Conservation (phyloP, 2,888 invertebrate genomes). For the Caradrina kadenii region DNA sequence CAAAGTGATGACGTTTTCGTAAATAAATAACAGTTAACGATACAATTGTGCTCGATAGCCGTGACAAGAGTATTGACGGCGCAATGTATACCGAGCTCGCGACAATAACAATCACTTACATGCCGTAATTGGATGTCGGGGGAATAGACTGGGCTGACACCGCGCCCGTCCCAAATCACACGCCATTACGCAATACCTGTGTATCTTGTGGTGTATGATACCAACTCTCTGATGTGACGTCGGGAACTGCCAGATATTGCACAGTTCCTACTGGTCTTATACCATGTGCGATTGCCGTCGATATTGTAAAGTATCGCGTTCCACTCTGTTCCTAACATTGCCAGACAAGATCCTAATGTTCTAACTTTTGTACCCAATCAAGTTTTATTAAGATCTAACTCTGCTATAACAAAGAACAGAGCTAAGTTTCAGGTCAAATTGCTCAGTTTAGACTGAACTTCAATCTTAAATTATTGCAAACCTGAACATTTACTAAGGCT, state of each 20-base stretch:
- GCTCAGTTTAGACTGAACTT: slow-evolving; percentile 27
- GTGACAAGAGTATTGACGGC: slow-evolving; percentile 35
- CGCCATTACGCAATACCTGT: slow-evolving; percentile 18
- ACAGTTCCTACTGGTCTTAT: too few species aligned
- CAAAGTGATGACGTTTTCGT: slow-evolving; percentile 41
- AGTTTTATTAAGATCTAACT: slow-evolving; percentile 43
- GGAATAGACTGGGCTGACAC: slow-evolving; percentile 19
- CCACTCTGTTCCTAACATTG: neutral
- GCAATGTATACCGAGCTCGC: slow-evolving; percentile 14
- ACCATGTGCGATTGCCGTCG: neutral
- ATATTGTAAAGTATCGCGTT: slow-evolving; percentile 6
- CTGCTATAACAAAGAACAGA: slow-evolving; percentile 43
- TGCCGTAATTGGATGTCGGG: slow-evolving; percentile 41
- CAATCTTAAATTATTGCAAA: slow-evolving; percentile 3
- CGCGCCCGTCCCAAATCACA: slow-evolving; percentile 13
- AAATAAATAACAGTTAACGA: slow-evolving; percentile 53
- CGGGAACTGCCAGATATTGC: neutral
- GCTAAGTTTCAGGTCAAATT: slow-evolving; percentile 33
- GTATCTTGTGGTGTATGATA: slow-evolving; percentile 11
- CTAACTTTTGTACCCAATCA: slow-evolving; percentile 23
- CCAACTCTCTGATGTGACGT: neutral
- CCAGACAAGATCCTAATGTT: slow-evolving; percentile 19
- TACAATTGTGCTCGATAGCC: slow-evolving; percentile 40
- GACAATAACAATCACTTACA: slow-evolving; percentile 53
- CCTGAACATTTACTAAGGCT: too few species aligned